A percentile compares a stretch with the other conserved stretches of the same genome.
Evolutionary conservation across 2,797 vertebrate genomes (phyloP).

Genomic region (Sebastes diaconus): DNA sequence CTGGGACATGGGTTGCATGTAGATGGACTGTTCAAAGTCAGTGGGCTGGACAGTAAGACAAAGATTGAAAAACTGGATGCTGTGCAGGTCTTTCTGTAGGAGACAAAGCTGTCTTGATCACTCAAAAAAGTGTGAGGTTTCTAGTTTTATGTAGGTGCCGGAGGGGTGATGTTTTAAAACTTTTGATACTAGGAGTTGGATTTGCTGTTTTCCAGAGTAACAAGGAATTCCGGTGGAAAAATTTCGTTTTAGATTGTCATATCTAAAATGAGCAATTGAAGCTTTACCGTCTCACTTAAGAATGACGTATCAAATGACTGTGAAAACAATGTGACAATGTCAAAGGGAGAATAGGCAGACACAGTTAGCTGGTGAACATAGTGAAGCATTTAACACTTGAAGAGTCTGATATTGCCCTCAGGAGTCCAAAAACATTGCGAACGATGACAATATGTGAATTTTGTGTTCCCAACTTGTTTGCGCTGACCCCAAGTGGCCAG

Average conservation of each 20-base stretch:
- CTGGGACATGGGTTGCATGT: neutral
- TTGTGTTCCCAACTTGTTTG: neutral
- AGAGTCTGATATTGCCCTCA: neutral
- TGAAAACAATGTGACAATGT: neutral
- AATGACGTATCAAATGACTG: neutral
- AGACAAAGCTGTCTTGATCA: conserved; percentile 20
- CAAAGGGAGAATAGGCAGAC: neutral
- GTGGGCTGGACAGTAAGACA: neutral
- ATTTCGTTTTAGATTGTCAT: neutral
- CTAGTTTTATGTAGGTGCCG: neutral
- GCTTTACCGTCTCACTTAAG: neutral
- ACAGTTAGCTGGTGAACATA: neutral
- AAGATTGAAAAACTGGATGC: conserved; percentile 19
- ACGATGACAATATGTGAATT: neutral
- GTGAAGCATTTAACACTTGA: neutral
- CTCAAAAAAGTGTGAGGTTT: conserved; percentile 4
- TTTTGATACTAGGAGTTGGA: neutral
- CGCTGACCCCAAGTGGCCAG: neutral
- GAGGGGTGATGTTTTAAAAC: conserved; percentile 9
- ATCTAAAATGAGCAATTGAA: neutral
- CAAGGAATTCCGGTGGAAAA: neutral
- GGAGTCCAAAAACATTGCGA: neutral
- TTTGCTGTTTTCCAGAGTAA: neutral
- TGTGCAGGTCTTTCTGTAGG: conserved; percentile 7
- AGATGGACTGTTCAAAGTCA: conserved; percentile 29